These are phyloP conservation scores for Panurus biarmicus DNA, from an alignment of 2,113 vertebrate genomes.

Conservation along the genomic window DNA sequence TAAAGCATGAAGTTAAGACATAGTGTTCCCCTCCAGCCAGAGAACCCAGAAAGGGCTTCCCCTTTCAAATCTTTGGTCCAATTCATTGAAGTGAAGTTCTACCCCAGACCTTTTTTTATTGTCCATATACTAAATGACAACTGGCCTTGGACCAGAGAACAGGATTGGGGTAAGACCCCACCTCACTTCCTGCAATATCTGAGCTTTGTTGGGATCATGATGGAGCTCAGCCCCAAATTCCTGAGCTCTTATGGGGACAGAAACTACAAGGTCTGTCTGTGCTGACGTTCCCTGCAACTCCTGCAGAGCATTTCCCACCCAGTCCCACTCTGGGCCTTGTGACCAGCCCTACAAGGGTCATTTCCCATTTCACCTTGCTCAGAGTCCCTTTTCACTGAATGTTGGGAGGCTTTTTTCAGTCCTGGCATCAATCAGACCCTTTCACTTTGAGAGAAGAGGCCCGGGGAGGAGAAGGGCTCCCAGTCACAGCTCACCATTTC, in stretches of 20 bases:
- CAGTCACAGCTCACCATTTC: neutral
- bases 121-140: neutral
- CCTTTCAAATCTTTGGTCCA: neutral
- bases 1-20: neutral
- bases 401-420: neutral
- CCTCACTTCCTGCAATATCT: neutral
- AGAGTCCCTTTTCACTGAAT: neutral
- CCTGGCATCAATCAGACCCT: neutral
- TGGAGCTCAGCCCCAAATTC: neutral
- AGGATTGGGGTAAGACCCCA: neutral
- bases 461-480: neutral
- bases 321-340: fast-evolving
- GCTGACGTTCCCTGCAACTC: neutral
- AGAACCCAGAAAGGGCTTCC: neutral
- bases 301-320: neutral
- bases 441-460: neutral
- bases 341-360: neutral
- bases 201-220: neutral
- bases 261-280: neutral
- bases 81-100: neutral
- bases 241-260: neutral
- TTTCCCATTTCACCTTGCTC: neutral
- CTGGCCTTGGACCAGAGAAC: neutral
- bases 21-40: fast-evolving
- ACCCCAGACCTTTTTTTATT: neutral